These are phyloP conservation scores for Mesaphorura yosii DNA, from an alignment of 1,140 invertebrate genomes.

Conservation along the genomic window DNA sequence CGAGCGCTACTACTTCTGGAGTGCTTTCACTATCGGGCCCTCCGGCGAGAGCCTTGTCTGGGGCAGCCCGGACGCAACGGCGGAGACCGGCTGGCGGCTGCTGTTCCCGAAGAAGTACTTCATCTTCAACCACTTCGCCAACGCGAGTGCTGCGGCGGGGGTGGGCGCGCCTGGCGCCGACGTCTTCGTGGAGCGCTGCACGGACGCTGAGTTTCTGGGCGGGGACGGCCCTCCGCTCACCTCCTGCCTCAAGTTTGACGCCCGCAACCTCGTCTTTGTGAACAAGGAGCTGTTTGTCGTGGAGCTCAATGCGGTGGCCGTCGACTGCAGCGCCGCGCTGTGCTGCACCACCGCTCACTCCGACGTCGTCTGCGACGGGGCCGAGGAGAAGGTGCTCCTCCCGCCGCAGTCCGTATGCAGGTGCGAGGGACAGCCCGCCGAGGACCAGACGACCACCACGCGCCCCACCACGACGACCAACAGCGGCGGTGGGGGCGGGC, in stretches of 20 bases:
- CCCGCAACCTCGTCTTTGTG: not conserved
- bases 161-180: not conserved
- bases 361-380: not conserved
- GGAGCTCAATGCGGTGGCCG: not conserved
- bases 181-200: too few species aligned
- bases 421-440: too few species aligned
- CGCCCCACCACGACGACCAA: too few species aligned
- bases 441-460: too few species aligned
- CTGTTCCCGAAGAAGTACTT: conserved; percentile 19
- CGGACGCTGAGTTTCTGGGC: not conserved
- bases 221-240: not conserved
- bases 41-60: conserved; percentile 24
- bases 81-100: not conserved
- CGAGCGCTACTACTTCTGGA: conserved; percentile 22
- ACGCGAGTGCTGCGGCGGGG: not conserved
- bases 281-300: not conserved
- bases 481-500: too few species aligned
- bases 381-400: not conserved
- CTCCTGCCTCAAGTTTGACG: not conserved
- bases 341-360: not conserved
- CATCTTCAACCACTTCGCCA: conserved; percentile 13
- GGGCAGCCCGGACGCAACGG: not conserved
- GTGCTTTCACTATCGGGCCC: not conserved
- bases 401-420: conserved; percentile 1
- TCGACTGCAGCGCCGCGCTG: not conserved